phyloP scores from a whole-genome alignment of 2,888 invertebrate species.

The Gymnosoma rotundatum region DNA sequence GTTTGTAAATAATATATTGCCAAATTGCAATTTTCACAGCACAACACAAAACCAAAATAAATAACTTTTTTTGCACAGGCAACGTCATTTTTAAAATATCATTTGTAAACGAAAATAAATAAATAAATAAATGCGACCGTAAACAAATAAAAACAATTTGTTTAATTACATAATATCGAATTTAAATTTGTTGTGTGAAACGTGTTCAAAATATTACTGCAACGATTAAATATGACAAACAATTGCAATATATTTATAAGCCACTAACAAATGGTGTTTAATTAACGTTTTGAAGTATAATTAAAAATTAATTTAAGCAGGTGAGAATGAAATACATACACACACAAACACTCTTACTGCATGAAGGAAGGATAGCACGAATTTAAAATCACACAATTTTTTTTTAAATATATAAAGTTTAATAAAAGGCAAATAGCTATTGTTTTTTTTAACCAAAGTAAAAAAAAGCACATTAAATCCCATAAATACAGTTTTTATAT shows the following conservation, averaged over 20 bases:
- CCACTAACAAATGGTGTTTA: slow-evolving; percentile 3
- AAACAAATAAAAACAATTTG: slow-evolving; percentile 28
- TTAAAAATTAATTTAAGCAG: slow-evolving; percentile 58
- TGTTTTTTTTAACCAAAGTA: slow-evolving; percentile 6
- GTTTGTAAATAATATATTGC: background rate
- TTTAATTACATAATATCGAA: slow-evolving; percentile 17
- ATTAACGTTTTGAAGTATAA: slow-evolving; percentile 50
- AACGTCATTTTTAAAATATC: too few relatives aligned
- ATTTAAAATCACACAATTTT: background rate
- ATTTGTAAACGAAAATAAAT: too few relatives aligned
- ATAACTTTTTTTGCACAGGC: too few relatives aligned
- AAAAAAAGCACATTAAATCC: background rate
- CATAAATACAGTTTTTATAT: background rate
- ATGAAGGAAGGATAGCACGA: background rate
- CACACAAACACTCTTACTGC: too few relatives aligned
- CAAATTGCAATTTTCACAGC: background rate
- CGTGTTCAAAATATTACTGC: slow-evolving; percentile 28
- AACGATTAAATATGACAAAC: slow-evolving; percentile 34
- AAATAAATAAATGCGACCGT: background rate
- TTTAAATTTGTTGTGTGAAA: slow-evolving; percentile 14
- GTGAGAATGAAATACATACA: slow-evolving; percentile 5
- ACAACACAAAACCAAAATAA: background rate
- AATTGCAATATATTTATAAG: slow-evolving; percentile 9
- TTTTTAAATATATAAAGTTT: background rate
- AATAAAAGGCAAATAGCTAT: background rate